phyloP scores from a whole-genome alignment of 2,797 vertebrate genomes.

The Neoniphon sammara region DNA sequence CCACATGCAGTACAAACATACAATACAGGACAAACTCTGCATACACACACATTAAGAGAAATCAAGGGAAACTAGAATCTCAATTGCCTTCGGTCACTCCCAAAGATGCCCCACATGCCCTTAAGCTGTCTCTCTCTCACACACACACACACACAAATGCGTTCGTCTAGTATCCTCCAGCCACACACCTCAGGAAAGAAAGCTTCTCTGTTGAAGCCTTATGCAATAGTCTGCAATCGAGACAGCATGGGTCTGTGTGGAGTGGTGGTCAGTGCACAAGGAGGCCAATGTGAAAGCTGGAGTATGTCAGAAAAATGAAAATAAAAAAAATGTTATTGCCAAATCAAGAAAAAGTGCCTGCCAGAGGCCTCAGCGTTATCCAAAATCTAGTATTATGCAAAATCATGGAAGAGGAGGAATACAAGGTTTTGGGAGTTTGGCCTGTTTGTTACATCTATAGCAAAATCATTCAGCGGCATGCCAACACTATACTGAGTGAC shows the following conservation, averaged over 20 bases:
- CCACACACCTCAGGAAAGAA: conserved; percentile 12
- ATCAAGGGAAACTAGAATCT: background rate
- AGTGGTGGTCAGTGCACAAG: conserved; percentile 19
- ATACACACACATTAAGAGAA: background rate
- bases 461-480: too few species aligned
- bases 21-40: background rate
- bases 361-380: too few species aligned
- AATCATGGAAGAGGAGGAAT: too few species aligned
- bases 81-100: conserved; percentile 1
- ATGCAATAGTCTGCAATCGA: conserved; percentile 34
- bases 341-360: too few species aligned
- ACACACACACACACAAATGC: background rate
- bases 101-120: background rate
- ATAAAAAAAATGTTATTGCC: too few species aligned
- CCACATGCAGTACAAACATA: background rate
- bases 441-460: too few species aligned
- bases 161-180: background rate
- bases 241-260: conserved; percentile 38
- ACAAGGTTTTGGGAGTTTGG: too few species aligned
- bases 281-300: conserved; percentile 7
- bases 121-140: background rate
- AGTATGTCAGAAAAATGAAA: conserved; percentile 30
- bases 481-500: too few species aligned
- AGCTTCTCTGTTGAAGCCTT: conserved; percentile 42
- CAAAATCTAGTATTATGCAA: too few species aligned